phyloP scores from a whole-genome alignment of 2,888 invertebrate species.

The Spilarctia lutea region DNA sequence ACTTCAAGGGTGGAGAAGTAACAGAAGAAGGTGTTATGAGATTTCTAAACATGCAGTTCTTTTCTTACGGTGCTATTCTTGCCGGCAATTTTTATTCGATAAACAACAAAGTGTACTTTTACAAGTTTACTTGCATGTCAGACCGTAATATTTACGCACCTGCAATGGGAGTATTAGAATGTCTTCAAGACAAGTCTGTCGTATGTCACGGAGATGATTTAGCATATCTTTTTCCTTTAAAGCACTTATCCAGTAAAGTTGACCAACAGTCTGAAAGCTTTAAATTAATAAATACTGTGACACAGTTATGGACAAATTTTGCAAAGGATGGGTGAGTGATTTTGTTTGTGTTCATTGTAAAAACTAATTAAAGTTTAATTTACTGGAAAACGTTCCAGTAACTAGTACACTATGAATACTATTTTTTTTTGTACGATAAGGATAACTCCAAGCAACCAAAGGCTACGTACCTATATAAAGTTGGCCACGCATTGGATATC shows the following conservation, averaged over 20 bases:
- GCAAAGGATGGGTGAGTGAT: not conserved
- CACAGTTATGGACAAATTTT: not conserved
- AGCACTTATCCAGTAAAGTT: not conserved
- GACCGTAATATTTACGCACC: not conserved
- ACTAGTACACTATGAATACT: not conserved
- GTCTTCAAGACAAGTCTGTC: not conserved
- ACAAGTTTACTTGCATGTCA: not conserved
- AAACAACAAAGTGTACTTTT: not conserved
- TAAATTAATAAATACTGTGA: not conserved
- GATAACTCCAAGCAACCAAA: not conserved
- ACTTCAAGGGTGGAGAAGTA: not conserved
- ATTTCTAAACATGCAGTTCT: not conserved
- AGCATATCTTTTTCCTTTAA: not conserved
- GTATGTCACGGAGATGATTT: not conserved
- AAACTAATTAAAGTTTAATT: not conserved
- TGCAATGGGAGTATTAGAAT: not conserved
- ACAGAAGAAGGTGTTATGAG: not conserved
- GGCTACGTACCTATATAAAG: not conserved
- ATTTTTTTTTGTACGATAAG: not conserved
- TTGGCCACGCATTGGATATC: not conserved
- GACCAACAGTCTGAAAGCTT: not conserved
- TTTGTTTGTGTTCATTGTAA: not conserved
- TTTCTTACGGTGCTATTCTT: not conserved
- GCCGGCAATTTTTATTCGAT: not conserved
- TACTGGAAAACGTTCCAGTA: not conserved